Base-by-base conservation (phyloP, 1,140 invertebrate genomes). In the Galleria mellonella region DNA sequence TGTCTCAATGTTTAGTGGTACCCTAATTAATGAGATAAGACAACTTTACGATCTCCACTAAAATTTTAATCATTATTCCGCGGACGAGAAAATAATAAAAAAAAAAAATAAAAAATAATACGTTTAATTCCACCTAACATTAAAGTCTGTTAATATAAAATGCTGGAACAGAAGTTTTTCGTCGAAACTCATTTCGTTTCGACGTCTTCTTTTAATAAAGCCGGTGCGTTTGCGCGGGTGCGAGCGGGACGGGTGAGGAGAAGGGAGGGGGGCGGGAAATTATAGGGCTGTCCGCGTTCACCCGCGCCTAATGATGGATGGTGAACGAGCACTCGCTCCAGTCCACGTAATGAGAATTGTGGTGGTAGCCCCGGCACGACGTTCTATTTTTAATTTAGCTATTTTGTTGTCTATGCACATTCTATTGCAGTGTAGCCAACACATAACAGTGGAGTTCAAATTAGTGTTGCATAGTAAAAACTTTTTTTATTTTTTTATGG, bases 231-330 rank as follows among this genome's bases (percentile, higher is more conserved):
- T 23, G 17, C 17, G 4, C 6, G 38, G 30, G 59, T 37, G 49
- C 29, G 58, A 65, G 49, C 32, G 58, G 44, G 62, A 60, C 35
- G 54, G 40, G 15, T 27, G 46, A 54, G 35, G 51, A 31, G 50
- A 1, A 37, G 7, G 57, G 38, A 51, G 52, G 58, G 41, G 43
- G 54, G 31, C 41, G 56, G 60, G 51, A 81, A 76, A 82, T 82
- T 78, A 82, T 69, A 82, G 77, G 72, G 77, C 49, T 82, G 62
- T 61, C 59, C 47, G 62, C 62, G 60, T 59, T 55, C 54, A 51
- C 47, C 52, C 59, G 62, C 55, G 44, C 56, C 58, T 81, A 78
- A 81, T 81, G 76, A 81, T 73, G 71, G 76, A 82, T 76, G 61
- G 62, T 45, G 62, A 52, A 52, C 51, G 53, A 55, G 31, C 17